Conservation (phyloP, 1,140 invertebrate genomes). For the Pygmarrhopalites habei region DNA sequence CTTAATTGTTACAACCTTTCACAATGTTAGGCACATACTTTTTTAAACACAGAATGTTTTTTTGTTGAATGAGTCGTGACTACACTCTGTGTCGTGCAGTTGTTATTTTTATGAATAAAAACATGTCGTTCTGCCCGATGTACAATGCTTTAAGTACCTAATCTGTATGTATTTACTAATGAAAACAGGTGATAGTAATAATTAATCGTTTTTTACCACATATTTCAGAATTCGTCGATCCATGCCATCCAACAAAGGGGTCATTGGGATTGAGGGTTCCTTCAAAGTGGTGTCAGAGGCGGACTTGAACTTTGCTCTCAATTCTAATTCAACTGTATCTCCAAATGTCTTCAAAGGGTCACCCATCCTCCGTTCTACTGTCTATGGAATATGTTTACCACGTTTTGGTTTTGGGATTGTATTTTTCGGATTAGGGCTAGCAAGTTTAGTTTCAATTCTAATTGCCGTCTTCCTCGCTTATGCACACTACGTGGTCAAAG, state of each 20-base stretch:
- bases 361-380: constrained; percentile 63
- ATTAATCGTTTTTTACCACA: too few relatives aligned
- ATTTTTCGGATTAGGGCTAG: constrained; percentile 76
- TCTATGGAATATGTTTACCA: constrained; percentile 85
- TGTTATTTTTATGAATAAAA: too few relatives aligned
- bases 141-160: too few relatives aligned
- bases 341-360: constrained; percentile 63
- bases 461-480: constrained; percentile 40
- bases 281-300: constrained; percentile 89
- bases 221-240: constrained; percentile 55
- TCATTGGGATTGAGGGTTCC: constrained; percentile 73
- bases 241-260: constrained; percentile 56
- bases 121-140: too few relatives aligned
- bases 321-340: constrained; percentile 63
- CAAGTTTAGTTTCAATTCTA: constrained; percentile 59
- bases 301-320: constrained; percentile 81
- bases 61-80: too few relatives aligned
- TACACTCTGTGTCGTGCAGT: too few relatives aligned
- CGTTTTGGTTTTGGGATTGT: constrained; percentile 77
- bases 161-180: too few relatives aligned
- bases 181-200: too few relatives aligned
- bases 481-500: constrained; percentile 20
- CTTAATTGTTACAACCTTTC: too few relatives aligned
- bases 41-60: too few relatives aligned
- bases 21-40: too few relatives aligned